Conservation (phyloP, 2,888 invertebrate genomes). For the Sinotaia quadrata region DNA sequence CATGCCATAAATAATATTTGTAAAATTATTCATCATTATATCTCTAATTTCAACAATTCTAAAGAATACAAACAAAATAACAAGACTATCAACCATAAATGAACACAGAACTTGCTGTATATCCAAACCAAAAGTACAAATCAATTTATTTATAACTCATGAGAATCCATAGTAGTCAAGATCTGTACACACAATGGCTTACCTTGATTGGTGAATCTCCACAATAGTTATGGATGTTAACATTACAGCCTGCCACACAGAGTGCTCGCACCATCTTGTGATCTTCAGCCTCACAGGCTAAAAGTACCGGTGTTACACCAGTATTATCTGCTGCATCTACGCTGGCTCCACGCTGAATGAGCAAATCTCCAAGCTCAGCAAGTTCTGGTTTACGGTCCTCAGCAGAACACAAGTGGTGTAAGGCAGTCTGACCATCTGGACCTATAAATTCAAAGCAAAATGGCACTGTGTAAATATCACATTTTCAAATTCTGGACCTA, state of each 20-base stretch:
- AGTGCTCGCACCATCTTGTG: conserved; percentile 50
- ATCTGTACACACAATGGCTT: not conserved
- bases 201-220: conserved; percentile 61
- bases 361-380: conserved; percentile 47
- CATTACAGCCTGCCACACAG: conserved; percentile 53
- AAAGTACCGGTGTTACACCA: conserved; percentile 54
- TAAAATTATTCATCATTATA: no score
- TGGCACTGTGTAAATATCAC: no score
- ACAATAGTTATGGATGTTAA: conserved; percentile 53
- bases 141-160: no score
- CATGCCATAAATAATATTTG: no score
- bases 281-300: conserved; percentile 58
- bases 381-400: conserved; percentile 48
- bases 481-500: no score
- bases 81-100: not conserved
- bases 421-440: conserved; percentile 55
- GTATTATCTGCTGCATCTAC: conserved; percentile 56
- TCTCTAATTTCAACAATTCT: no score
- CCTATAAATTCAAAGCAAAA: no score
- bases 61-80: not conserved
- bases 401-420: conserved; percentile 54
- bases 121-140: no score
- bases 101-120: not conserved
- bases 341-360: conserved; percentile 49
- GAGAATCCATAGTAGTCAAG: no score